Conservation (phyloP, 2,888 invertebrate species). For the Clusia tigrina region DNA sequence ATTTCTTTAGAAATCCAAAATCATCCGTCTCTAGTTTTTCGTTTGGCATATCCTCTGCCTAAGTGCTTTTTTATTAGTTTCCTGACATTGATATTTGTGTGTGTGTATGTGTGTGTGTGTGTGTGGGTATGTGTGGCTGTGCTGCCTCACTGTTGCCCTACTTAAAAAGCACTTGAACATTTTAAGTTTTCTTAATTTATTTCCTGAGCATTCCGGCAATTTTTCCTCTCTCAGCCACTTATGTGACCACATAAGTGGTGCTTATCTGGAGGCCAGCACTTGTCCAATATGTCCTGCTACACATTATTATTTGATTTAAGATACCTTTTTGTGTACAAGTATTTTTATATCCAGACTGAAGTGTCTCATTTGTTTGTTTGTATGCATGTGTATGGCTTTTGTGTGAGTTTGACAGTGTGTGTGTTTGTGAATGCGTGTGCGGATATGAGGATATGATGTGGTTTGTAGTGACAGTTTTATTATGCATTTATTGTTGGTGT, state of each 20-base stretch:
- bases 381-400: neutral
- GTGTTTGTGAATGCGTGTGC: too few species aligned
- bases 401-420: neutral
- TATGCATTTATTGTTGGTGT: neutral
- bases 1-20: too few species aligned
- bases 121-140: too few species aligned
- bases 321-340: constrained; percentile 4
- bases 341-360: neutral
- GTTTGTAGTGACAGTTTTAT: constrained; percentile 9
- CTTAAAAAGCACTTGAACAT: constrained; percentile 1
- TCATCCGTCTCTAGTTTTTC: too few species aligned
- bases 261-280: constrained; percentile 7
- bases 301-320: constrained; percentile 7
- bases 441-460: too few species aligned
- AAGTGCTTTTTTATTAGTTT: constrained; percentile 10
- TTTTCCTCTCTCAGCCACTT: neutral
- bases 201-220: constrained; percentile 2
- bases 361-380: neutral
- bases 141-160: neutral
- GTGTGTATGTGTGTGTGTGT: neutral
- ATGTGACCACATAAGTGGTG: constrained; percentile 2
- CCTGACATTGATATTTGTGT: constrained; percentile 10
- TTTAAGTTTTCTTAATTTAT: constrained; percentile 11
- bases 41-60: constrained; percentile 1
- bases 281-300: neutral